A percentile compares a stretch with the other conserved stretches of the same genome.
These are phyloP conservation scores for Grantiella picta DNA, from an alignment of 2,113 vertebrate genomes.

Conservation along the genomic window DNA sequence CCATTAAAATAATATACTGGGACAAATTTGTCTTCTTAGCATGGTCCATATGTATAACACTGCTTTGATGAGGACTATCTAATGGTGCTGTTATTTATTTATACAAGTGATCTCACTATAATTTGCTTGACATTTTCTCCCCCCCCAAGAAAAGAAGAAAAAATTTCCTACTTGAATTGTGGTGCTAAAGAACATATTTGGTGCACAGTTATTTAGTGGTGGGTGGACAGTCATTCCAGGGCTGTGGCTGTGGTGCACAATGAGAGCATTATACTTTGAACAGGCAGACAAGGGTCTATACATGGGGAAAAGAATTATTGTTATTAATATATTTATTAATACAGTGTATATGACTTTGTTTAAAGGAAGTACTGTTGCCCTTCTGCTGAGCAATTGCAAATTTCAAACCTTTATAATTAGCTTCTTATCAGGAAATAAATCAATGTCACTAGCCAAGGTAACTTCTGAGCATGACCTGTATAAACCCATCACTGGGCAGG, in stretches of 20 bases:
- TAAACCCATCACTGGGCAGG: neutral
- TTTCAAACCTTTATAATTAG: neutral
- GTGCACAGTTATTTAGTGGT: neutral
- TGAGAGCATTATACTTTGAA: neutral
- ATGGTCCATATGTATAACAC: neutral
- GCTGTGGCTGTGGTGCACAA: neutral
- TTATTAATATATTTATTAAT: neutral
- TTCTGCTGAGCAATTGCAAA: neutral
- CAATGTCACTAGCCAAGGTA: neutral
- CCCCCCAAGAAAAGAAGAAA: neutral
- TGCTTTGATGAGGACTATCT: neutral
- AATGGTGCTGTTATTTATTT: neutral
- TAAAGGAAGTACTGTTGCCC: neutral
- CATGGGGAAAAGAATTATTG: neutral
- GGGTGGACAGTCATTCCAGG: neutral
- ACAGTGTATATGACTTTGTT: neutral
- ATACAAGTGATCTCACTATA: neutral
- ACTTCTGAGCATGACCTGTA: neutral
- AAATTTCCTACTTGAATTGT: neutral
- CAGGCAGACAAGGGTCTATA: neutral
- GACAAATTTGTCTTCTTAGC: neutral
- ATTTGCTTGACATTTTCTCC: neutral
- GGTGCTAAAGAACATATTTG: neutral
- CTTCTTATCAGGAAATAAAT: conserved; percentile 4
- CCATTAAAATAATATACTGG: neutral